A percentile compares a stretch with the other conserved stretches of the same genome.
phyloP scores from a whole-genome alignment of 2,797 vertebrate species.

The Limosa lapponica region DNA sequence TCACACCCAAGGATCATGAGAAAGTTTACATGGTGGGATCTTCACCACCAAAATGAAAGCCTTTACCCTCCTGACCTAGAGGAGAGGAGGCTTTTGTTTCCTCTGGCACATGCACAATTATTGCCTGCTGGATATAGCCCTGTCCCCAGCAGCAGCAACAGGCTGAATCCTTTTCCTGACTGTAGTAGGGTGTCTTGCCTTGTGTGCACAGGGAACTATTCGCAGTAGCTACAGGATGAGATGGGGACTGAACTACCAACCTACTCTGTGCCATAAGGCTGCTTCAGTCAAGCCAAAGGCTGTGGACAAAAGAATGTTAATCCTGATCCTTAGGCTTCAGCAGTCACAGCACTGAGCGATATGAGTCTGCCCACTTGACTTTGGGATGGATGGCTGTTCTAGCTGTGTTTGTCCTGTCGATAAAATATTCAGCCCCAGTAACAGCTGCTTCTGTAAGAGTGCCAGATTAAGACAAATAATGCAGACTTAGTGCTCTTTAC shows the following conservation, averaged over 20 bases:
- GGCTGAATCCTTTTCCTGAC: not conserved
- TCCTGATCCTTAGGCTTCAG: not conserved
- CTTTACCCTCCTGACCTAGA: not conserved
- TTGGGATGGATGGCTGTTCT: conserved; percentile 1
- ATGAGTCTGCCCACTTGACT: not conserved
- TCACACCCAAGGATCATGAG: not conserved
- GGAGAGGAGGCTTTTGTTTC: not conserved
- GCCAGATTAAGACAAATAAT: conserved; percentile 50
- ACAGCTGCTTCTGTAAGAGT: conserved; percentile 43
- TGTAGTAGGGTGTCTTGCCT: not conserved
- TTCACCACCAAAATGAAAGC: not conserved
- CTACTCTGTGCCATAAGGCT: not conserved
- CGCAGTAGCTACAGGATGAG: not conserved
- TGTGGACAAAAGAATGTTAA: not conserved
- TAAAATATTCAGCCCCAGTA: conserved; percentile 24
- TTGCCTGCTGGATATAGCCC: not conserved
- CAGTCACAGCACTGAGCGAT: not conserved
- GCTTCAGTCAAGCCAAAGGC: not conserved
- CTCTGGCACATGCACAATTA: not conserved
- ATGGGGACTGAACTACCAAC: not conserved
- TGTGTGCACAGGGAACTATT: not conserved
- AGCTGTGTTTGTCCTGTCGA: not conserved
- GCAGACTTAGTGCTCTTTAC: conserved; percentile 36
- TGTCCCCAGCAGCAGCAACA: not conserved
- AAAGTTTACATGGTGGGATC: not conserved